Conservation (phyloP, 2,113 vertebrate species). For the Indicator indicator region DNA sequence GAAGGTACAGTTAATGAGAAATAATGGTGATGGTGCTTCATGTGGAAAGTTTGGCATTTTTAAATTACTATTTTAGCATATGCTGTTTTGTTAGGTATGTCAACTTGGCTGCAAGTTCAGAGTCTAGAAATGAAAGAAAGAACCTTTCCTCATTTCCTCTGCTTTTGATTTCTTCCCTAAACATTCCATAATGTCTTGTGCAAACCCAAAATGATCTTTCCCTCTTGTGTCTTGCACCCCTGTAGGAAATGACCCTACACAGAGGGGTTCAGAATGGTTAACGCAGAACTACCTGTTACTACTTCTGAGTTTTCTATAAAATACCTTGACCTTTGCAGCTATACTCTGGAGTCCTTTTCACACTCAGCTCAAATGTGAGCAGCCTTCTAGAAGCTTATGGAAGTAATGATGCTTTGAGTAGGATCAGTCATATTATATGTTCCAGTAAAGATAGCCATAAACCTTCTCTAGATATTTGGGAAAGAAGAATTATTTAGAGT, state of each 20-base stretch:
- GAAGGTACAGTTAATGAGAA: slow-evolving; percentile 80
- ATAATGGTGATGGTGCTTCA: neutral
- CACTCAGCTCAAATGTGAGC: neutral
- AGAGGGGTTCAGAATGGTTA: neutral
- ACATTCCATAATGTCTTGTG: neutral
- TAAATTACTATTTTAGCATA: neutral
- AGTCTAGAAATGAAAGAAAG: neutral
- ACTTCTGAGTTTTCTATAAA: neutral
- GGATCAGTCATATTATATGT: neutral
- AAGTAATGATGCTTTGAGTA: neutral
- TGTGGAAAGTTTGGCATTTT: neutral
- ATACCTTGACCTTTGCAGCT: neutral
- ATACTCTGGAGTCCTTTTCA: neutral
- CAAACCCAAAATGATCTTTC: neutral
- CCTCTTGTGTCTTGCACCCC: neutral
- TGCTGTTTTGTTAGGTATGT: neutral
- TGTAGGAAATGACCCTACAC: neutral
- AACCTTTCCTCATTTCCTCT: neutral
- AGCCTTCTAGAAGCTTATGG: neutral
- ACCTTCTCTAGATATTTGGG: neutral
- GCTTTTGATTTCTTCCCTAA: neutral
- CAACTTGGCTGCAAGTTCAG: neutral
- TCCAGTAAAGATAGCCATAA: neutral
- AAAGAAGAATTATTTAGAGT: neutral
- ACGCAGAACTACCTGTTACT: neutral